Evolutionary conservation across 2,113 vertebrate genomes (phyloP).

Genomic region (Tyto alba): DNA sequence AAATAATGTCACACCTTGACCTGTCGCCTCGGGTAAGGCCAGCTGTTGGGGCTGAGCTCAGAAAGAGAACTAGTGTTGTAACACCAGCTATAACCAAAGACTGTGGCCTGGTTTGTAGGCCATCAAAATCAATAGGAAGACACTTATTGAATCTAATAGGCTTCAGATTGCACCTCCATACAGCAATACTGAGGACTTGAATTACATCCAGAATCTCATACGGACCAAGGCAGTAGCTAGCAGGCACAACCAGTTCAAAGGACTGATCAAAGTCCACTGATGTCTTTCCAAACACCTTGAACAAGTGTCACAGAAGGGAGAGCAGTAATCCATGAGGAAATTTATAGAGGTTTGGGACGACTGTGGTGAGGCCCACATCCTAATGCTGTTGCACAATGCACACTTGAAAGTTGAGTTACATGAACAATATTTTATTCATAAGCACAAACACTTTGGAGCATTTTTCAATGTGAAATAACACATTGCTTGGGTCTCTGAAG

Average conservation of each 20-base stretch:
- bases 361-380: neutral
- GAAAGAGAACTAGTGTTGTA: neutral
- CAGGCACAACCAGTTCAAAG: neutral
- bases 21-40: neutral
- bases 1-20: neutral
- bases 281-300: neutral
- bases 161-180: neutral
- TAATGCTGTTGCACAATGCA: neutral
- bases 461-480: constrained; percentile 31
- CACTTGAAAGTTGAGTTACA: neutral
- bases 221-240: neutral
- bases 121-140: neutral
- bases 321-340: neutral
- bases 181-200: neutral
- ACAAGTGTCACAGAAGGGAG: neutral
- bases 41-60: neutral
- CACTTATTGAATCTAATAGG: neutral
- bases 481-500: constrained; percentile 34
- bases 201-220: neutral
- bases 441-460: neutral
- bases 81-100: neutral
- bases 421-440: constrained; percentile 2
- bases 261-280: neutral
- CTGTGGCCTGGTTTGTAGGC: neutral
- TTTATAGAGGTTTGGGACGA: neutral